These are phyloP conservation scores for Mnemiopsis leidyi DNA, from an alignment of 37 sponge, comb jelly and placozoan genomes.

Conservation along the genomic window DNA sequence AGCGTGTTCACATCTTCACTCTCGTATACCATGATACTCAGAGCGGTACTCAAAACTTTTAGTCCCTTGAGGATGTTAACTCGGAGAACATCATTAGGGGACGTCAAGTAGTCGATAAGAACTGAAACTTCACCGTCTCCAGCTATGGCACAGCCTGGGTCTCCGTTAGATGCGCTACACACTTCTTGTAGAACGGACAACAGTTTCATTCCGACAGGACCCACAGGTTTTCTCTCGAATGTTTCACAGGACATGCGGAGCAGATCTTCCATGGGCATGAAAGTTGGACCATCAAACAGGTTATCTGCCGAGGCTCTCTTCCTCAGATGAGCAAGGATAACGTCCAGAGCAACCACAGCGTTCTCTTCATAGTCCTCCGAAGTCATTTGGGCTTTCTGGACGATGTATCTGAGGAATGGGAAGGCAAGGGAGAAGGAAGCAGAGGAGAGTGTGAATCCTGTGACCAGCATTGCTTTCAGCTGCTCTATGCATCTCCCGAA, in stretches of 20 bases:
- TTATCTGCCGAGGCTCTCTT: constrained; percentile 41
- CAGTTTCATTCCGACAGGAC: constrained; percentile 17
- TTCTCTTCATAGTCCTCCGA: constrained; percentile 38
- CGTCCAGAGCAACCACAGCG: constrained; percentile 45
- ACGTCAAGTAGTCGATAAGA: constrained; percentile 10
- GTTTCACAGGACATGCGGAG: constrained; percentile 50
- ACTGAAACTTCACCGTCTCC: constrained; percentile 31
- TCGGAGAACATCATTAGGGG: constrained; percentile 57
- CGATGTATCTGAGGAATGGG: constrained; percentile 49
- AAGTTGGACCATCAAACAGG: constrained; percentile 59
- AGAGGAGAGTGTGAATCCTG: constrained; percentile 56
- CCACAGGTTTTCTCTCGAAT: constrained; percentile 48
- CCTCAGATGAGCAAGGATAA: constrained; percentile 19
- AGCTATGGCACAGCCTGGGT: constrained; percentile 17
- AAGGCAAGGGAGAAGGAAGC: constrained; percentile 50
- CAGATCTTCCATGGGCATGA: constrained; percentile 45
- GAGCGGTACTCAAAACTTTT: not conserved
- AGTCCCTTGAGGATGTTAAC: constrained; percentile 37
- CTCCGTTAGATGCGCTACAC: constrained; percentile 40
- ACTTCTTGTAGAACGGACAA: constrained; percentile 33
- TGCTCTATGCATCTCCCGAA: constrained; percentile 7
- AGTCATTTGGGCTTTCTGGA: not conserved
- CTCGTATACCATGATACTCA: constrained; percentile 38
- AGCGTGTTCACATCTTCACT: not conserved
- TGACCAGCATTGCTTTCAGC: not conserved